phyloP scores from a whole-genome alignment of 2,888 invertebrate genomes.

The Ornithoptera alexandrae region DNA sequence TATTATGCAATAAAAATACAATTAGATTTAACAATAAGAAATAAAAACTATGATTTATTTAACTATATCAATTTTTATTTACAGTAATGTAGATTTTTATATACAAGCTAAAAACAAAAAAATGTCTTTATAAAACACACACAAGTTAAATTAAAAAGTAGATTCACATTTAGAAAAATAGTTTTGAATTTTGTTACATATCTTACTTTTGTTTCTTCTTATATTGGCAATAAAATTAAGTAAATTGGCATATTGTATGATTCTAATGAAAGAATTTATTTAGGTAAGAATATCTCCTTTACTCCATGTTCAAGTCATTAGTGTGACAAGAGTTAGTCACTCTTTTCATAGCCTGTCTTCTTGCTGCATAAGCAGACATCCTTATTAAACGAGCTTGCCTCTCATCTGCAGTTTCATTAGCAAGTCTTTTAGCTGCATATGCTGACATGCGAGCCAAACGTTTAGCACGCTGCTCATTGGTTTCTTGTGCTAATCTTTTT shows the following conservation, averaged over 20 bases:
- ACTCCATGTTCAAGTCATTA: background rate
- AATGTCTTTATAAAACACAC: too few species aligned
- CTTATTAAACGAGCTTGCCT: constrained; percentile 56
- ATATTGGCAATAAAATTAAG: too few species aligned
- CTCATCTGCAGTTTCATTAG: constrained; percentile 58
- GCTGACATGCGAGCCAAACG: constrained; percentile 71
- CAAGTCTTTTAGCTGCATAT: constrained; percentile 68
- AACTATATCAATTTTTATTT: too few species aligned
- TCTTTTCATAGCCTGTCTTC: constrained; percentile 61
- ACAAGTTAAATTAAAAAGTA: too few species aligned
- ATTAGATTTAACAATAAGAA: too few species aligned
- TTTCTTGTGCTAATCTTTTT: constrained; percentile 60
- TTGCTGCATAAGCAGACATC: constrained; percentile 73
- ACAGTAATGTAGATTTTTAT: too few species aligned
- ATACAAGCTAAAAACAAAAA: too few species aligned
- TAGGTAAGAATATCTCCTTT: background rate
- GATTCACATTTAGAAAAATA: background rate
- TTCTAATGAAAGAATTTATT: background rate
- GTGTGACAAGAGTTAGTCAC: constrained; percentile 15
- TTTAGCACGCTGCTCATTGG: constrained; percentile 60
- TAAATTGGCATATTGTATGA: background rate
- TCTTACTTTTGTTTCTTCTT: background rate
- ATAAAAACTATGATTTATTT: too few species aligned
- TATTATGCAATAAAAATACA: too few species aligned
- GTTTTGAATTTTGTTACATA: background rate